These are phyloP conservation scores for Seriola dumerili DNA, from an alignment of 2,113 vertebrate genomes.

Conservation along the genomic window DNA sequence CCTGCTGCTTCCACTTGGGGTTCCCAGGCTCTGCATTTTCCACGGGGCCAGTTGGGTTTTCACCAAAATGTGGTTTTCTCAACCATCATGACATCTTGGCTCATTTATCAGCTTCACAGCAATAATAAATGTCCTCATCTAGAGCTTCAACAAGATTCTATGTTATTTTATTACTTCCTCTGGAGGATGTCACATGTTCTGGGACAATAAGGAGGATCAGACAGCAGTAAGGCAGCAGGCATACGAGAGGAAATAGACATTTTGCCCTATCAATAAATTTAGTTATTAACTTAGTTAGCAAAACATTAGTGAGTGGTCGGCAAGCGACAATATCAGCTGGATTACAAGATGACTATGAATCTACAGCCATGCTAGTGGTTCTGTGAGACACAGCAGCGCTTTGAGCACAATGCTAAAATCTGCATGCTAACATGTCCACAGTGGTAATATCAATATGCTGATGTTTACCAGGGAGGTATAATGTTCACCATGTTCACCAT, in stretches of 20 bases:
- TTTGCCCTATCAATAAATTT: neutral
- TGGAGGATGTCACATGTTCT: neutral
- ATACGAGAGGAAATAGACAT: neutral
- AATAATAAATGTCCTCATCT: constrained; percentile 38
- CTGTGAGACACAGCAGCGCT: neutral
- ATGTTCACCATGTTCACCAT: no score
- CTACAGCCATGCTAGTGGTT: neutral
- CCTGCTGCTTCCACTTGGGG: constrained; percentile 58
- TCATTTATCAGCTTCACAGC: constrained; percentile 43
- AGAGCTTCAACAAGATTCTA: constrained; percentile 22
- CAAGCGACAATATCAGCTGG: neutral
- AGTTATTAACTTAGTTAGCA: neutral
- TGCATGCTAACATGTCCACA: no score
- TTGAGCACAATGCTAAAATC: neutral
- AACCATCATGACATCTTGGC: constrained; percentile 64
- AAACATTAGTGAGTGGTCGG: neutral
- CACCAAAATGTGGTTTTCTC: constrained; percentile 72
- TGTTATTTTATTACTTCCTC: constrained; percentile 15
- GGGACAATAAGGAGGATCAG: constrained; percentile 3
- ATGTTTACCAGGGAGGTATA: neutral
- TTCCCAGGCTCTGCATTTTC: constrained; percentile 80
- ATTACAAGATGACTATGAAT: neutral
- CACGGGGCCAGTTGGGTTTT: constrained; percentile 63
- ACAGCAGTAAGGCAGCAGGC: constrained; percentile 18
- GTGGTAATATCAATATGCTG: neutral